phyloP scores from a whole-genome alignment of 2,888 invertebrate species.

The Rhodophaea formosa region DNA sequence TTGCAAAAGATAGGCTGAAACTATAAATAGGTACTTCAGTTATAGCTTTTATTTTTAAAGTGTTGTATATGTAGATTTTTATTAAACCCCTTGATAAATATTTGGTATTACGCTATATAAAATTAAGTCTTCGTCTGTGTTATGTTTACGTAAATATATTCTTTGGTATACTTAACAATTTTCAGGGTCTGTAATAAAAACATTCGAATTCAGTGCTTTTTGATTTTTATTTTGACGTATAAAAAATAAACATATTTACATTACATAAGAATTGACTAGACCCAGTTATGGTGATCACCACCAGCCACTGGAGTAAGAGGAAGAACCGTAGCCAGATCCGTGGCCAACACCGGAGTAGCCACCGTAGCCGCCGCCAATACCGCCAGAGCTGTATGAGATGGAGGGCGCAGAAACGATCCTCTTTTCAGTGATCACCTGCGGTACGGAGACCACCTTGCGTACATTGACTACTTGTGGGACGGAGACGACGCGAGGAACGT shows the following conservation, averaged over 20 bases:
- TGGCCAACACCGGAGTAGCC: constrained; percentile 24
- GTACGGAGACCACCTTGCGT: constrained; percentile 52
- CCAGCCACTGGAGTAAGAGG: constrained; percentile 31
- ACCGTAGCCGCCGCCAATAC: constrained; percentile 25
- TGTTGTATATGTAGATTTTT: too few relatives aligned
- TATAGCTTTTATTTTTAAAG: too few relatives aligned
- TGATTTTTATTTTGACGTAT: background rate
- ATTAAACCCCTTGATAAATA: too few relatives aligned
- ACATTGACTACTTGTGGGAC: constrained; percentile 48
- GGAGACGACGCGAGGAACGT: constrained; percentile 41
- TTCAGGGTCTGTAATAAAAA: too few relatives aligned
- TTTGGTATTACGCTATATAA: too few relatives aligned
- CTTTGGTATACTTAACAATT: too few relatives aligned
- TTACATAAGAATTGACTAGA: constrained; percentile 21
- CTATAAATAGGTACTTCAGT: too few relatives aligned
- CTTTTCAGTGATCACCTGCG: constrained; percentile 57
- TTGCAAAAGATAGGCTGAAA: too few relatives aligned
- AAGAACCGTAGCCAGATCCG: constrained; percentile 12
- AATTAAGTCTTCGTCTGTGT: too few relatives aligned
- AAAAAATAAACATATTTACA: constrained; percentile 17
- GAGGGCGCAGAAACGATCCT: constrained; percentile 45
- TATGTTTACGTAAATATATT: too few relatives aligned
- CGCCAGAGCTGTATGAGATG: constrained; percentile 33
- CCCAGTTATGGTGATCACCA: constrained; percentile 24
- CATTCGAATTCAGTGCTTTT: background rate